Evolutionary conservation across 2,113 vertebrate genomes (phyloP), one percentile per base, ranked within the genome.

Genomic region (Mionectes macconnelli): DNA sequence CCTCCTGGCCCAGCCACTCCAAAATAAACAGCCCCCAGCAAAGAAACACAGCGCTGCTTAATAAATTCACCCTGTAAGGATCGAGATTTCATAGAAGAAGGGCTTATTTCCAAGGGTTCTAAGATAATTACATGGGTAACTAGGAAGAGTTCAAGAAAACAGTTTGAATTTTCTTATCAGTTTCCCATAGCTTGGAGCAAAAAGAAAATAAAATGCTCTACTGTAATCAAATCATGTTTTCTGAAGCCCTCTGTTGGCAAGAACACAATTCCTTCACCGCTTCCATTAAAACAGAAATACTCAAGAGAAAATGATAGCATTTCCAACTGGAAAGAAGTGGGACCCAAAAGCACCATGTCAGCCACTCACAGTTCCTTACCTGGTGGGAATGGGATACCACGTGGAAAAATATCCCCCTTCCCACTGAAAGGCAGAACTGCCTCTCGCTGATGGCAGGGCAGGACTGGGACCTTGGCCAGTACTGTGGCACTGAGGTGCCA

Each of bases 111-210:
- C 94, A 93, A 95, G 89, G 83, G 53, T 93, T 94, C 75, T 31
- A 57, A 97, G 90, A 95, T 97, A 97, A 96, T 97, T 94, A 93
- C 80, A 94, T 84, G 93, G 89, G 95, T 94, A 94, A 92, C 68
- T 66, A 94, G 91, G 90, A 93, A 93, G 76, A 89, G 94, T 95
- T 96, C 86, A 96, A 88, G 94, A 77, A 88, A 95, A 96, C 87
- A 95, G 94, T 91, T 74, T 93, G 93, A 92, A 90, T 97, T 96
- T 96, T 95, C 93, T 96, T 96, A 97, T 95, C 94, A 67, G 85
- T 70, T 94, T 92, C 86, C 88, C 91, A 92, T 96, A 88, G 95
- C 94, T 96, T 47, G 82, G 42, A 96, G 94, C 94, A 94, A 96
- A 70, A 95, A 83, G 81, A 87, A 93, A 94, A 97, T 90, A 94